Base-by-base conservation (phyloP, 2,888 invertebrate species). In the Phyllotreta striolata region DNA sequence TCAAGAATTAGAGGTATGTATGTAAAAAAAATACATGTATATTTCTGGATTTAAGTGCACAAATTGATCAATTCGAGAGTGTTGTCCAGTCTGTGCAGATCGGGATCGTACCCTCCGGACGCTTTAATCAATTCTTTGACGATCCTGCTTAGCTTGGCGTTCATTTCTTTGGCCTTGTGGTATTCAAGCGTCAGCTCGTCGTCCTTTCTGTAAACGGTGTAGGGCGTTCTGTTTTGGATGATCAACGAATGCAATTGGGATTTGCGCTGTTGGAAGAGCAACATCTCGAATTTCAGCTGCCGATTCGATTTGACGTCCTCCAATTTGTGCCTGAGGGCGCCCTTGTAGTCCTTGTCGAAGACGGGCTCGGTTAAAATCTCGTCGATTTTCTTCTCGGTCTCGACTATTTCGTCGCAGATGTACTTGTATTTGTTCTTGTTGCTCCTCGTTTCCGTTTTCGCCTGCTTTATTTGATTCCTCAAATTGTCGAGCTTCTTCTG, bases 221-320 rank as follows among this genome's bases (percentile, higher is more conserved):
- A 77, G 0, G 79, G 78, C 14, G 68, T 74, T 14, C 78, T 75
- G 0, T 79, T 78, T 24, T 84, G 84, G 1, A 84, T 77, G 0
- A 87, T 81, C 1, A 83, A 83, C 0, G 82, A 74, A 59, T 89
- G 85, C 71, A 89, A 85, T 68, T 83, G 86, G 37, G 88, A 86
- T 66, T 89, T 87, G 37, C 88, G 87, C 77, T 93, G 93, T 71
- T 88, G 86, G 52, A 89, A 85, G 0, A 92, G 85, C 13, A 92
- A 74, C 61, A 84, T 76, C 74, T 87, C 85, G 64, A 87, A 80
- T 71, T 86, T 86, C 54, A 83, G 63, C 40, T 80, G 79, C 38
- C 83, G 79, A 55, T 83, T 81, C 1, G 83, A 82, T 71, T 82
- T 81, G 6, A 73, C 61, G 8, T 76, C 72, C 54, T 82, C 79